These are phyloP conservation scores for Acyrthosiphon pisum DNA, from an alignment of 1,140 invertebrate genomes.

Conservation along the genomic window DNA sequence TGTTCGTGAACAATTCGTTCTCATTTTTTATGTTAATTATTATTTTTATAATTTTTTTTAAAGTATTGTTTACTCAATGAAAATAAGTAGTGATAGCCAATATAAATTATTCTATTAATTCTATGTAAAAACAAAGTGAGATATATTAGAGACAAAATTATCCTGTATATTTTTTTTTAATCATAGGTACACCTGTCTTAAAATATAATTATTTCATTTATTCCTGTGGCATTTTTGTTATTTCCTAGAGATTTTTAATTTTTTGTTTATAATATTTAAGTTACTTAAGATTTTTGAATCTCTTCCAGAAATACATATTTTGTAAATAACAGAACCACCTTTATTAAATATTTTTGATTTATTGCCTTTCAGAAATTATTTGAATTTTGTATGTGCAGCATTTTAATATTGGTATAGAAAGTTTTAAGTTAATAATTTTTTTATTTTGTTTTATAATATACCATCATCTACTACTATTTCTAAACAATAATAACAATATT, in stretches of 20 bases:
- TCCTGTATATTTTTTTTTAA: conserved; percentile 34
- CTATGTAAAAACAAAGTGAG: neutral
- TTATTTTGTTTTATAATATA: neutral
- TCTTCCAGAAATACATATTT: neutral
- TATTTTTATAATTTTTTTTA: neutral
- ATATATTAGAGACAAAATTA: neutral
- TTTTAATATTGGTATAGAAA: neutral
- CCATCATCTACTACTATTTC: neutral
- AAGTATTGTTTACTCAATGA: neutral
- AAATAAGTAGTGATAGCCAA: neutral
- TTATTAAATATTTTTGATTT: neutral
- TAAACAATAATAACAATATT: conserved; percentile 8
- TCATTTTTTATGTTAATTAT: neutral
- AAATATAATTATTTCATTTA: conserved; percentile 31
- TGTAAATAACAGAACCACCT: neutral
- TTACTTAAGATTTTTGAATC: neutral
- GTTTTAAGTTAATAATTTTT: too few species aligned
- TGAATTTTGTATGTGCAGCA: neutral
- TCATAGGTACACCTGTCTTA: neutral
- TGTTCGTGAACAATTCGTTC: neutral
- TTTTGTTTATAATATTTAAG: conserved; percentile 33
- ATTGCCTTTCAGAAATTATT: neutral
- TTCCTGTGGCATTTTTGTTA: neutral
- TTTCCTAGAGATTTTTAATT: neutral
- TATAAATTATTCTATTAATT: neutral